Conservation (phyloP, 2,888 invertebrate genomes). For the Agonopterix heracliana region DNA sequence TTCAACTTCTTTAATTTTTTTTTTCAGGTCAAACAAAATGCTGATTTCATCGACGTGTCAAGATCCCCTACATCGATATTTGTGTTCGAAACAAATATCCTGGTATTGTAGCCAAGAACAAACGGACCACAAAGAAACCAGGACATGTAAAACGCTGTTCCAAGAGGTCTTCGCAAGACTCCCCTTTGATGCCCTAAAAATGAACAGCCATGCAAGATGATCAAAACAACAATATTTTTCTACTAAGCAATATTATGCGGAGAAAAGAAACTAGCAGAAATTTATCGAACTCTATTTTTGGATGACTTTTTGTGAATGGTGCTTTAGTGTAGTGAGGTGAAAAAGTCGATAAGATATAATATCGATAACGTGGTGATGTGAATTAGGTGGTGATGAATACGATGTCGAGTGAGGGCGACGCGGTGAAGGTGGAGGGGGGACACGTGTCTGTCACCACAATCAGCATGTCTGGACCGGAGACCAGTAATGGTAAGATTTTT, state of each 20-base stretch:
- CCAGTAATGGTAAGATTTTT: conserved; percentile 68
- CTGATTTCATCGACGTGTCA: conserved; percentile 39
- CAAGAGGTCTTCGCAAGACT: conserved; percentile 42
- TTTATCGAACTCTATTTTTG: conserved; percentile 43
- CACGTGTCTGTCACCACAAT: conserved; percentile 89
- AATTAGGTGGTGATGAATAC: conserved; percentile 40
- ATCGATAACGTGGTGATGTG: conserved; percentile 45
- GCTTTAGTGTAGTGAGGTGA: not conserved
- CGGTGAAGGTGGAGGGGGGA: conserved; percentile 68
- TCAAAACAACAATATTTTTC: conserved; percentile 38
- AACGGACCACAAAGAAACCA: conserved; percentile 14
- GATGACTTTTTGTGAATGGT: conserved; percentile 33
- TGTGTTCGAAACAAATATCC: conserved; percentile 16
- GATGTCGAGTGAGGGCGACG: conserved; percentile 64
- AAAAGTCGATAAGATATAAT: not conserved
- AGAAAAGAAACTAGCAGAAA: conserved; percentile 36
- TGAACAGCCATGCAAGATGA: conserved; percentile 56
- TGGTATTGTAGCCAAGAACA: conserved; percentile 6
- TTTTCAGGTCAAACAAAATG: conserved; percentile 63
- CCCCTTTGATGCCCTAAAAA: conserved; percentile 58
- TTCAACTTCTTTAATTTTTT: conserved; percentile 12
- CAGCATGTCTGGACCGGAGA: conserved; percentile 79
- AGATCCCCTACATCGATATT: conserved; percentile 22
- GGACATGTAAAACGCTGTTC: conserved; percentile 32
- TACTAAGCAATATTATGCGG: conserved; percentile 32